Conservation (phyloP, 1,140 invertebrate species). For the Coptotermes formosanus region DNA sequence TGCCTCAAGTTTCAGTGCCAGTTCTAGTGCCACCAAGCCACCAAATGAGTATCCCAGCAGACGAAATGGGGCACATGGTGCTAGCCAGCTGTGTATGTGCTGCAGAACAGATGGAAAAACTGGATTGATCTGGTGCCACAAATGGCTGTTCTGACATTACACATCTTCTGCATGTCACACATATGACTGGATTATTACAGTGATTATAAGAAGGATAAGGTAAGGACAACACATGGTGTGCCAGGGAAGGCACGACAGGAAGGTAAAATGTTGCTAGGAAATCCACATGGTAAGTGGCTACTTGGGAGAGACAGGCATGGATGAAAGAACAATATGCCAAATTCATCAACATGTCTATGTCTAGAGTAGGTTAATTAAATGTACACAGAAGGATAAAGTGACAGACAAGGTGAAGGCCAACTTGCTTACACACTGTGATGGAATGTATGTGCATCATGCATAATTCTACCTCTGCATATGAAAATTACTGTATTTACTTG, state of each 20-base stretch:
- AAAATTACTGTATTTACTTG: too few species aligned
- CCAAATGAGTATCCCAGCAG: slow-evolving; percentile 68
- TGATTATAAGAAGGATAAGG: not conserved
- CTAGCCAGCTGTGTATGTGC: not conserved
- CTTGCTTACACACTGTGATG: too few species aligned
- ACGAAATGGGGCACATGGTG: slow-evolving; percentile 47
- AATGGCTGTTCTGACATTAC: not conserved
- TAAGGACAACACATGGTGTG: not conserved
- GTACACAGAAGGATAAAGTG: too few species aligned
- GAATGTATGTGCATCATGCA: too few species aligned
- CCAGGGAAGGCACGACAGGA: not conserved
- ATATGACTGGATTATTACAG: not conserved
- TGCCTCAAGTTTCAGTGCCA: slow-evolving; percentile 19
- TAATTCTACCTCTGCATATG: too few species aligned
- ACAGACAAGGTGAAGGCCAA: too few species aligned
- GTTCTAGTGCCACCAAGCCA: slow-evolving; percentile 37
- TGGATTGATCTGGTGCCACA: too few species aligned
- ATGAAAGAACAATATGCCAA: too few species aligned
- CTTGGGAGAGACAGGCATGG: too few species aligned
- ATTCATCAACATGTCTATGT: too few species aligned
- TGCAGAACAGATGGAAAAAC: not conserved
- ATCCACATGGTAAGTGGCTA: not conserved
- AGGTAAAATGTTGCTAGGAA: not conserved
- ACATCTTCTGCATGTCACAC: not conserved
- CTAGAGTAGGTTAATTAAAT: too few species aligned